Base-by-base conservation (phyloP, 37 sponge, comb jelly and placozoan genomes). In the Tethya wilhelma region DNA sequence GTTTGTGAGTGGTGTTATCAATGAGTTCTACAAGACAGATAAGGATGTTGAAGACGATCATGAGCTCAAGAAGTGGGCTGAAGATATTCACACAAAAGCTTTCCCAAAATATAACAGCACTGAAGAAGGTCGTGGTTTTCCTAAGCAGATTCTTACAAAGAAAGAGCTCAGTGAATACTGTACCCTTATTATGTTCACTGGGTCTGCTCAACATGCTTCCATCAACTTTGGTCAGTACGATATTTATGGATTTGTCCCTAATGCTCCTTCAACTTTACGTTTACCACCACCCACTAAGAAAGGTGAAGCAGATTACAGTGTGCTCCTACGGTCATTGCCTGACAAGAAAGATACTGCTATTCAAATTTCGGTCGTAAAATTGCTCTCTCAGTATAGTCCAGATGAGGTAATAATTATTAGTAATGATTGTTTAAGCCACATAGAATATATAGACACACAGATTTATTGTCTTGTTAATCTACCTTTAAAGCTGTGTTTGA, bases 161-260 rank as follows among this genome's bases (percentile, higher is more conserved):
- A n/a, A n/a, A n/a, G n/a, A n/a, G n/a, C n/a, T n/a, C n/a, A n/a
- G n/a, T n/a, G n/a, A n/a, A n/a, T n/a, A n/a, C n/a, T n/a, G n/a
- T n/a, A n/a, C n/a, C n/a, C n/a, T n/a, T n/a, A n/a, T n/a, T n/a
- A n/a, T n/a, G n/a, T n/a, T n/a, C n/a, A n/a, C n/a, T n/a, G n/a
- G n/a, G 88, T 91, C 23, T n/a, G n/a, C n/a, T n/a, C n/a, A n/a
- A n/a, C n/a, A n/a, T n/a, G n/a, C n/a, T n/a, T n/a, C n/a, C n/a
- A 71, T 95, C 64, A 95, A 91, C 74, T 84, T 85, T 38, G 92
- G 92, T 4, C 96, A 95, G 67, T 91, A 80, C 40, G 69, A 85
- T 20, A 63, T 64, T 9, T 77, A 79, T 59, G 84, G 78, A 9
- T 95, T 73, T 34, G 63, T 73, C 1, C 96, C 96, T n/a, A 95